These are phyloP conservation scores for Kradibia gibbosae DNA, from an alignment of 1,140 invertebrate species.

Conservation along the genomic window DNA sequence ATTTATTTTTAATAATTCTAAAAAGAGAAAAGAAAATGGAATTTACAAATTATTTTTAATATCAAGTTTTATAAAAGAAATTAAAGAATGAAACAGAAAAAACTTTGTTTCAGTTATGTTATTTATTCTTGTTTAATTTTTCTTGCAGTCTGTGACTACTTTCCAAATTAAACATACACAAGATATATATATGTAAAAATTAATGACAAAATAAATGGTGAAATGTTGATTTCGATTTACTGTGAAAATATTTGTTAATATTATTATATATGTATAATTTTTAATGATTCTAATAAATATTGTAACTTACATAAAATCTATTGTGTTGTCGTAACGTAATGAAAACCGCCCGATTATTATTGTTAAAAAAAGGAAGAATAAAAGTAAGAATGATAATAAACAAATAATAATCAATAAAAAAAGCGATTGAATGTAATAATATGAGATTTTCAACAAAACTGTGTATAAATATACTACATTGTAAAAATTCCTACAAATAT, in stretches of 20 bases:
- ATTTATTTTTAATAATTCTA: constrained; percentile 64
- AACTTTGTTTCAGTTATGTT: constrained; percentile 59
- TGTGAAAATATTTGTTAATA: constrained; percentile 47
- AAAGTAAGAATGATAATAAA: constrained; percentile 47
- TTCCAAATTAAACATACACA: constrained; percentile 25
- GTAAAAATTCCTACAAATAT: constrained; percentile 67
- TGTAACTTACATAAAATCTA: constrained; percentile 20
- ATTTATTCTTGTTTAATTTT: constrained; percentile 53
- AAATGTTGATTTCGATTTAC: constrained; percentile 43
- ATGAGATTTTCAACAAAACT: constrained; percentile 61
- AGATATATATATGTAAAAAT: constrained; percentile 51
- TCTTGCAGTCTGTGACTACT: constrained; percentile 38
- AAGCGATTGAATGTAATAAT: constrained; percentile 55
- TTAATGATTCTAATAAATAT: constrained; percentile 53
- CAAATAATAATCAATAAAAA: constrained; percentile 53
- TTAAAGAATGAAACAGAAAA: too few species aligned
- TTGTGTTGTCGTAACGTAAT: not conserved
- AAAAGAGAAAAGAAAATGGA: constrained; percentile 6
- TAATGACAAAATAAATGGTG: constrained; percentile 9
- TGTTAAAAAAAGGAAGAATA: constrained; percentile 19
- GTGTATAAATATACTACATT: constrained; percentile 65
- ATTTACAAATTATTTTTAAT: not conserved
- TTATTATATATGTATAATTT: constrained; percentile 49
- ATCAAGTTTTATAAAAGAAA: too few species aligned
- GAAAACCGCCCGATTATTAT: constrained; percentile 1